Evolutionary conservation across 1,140 invertebrate genomes (phyloP), one percentile per base, ranked within the genome.

Genomic region (Papilio glaucus): DNA sequence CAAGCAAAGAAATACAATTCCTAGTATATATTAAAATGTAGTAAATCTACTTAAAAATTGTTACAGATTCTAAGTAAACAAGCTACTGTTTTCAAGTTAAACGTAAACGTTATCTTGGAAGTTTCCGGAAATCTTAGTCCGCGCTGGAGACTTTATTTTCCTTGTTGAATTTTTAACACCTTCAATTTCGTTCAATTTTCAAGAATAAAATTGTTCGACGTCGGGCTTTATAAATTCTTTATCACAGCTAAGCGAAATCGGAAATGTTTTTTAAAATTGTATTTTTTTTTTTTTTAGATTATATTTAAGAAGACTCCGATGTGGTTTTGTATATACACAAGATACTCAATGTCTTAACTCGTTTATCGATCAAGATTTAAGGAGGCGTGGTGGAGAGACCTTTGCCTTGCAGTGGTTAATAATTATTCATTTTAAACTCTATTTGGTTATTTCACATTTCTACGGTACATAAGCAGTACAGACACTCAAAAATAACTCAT

Each of bases 111-210:
- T 49, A 57, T 24, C 10, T 57, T 26, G 4, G 24, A 57, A 24
- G 49, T 57, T 57, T 57, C 49, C 49, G 3, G 21, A 21, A 57
- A 24, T 57, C 49, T 57, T 57, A 21, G 49, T 57, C 18, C 18
- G 49, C 49, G 21, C 49, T 18, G 49, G 0, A 13, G 49, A 57
- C 2, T 57, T 57, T 57, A 57, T 57, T 57, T 57, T 57, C 49
- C 49, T 57, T 9, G 21, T 57, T 57, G 49, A 57, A 57, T 57
- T 57, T 57, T 57, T 57, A 57, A 57, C 49, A 57, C 49, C 49
- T 57, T 57, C 21, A 57, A 57, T 57, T 57, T 57, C 49, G 49
- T 57, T 57, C 49, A 57, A 57, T 57, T 57, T 57, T 57, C 49
- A 57, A 18, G 49, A 57, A 57, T 57, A 57, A 57, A 57, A 57